phyloP scores from a whole-genome alignment of 2,797 vertebrate species.

The Malurus splendens region DNA sequence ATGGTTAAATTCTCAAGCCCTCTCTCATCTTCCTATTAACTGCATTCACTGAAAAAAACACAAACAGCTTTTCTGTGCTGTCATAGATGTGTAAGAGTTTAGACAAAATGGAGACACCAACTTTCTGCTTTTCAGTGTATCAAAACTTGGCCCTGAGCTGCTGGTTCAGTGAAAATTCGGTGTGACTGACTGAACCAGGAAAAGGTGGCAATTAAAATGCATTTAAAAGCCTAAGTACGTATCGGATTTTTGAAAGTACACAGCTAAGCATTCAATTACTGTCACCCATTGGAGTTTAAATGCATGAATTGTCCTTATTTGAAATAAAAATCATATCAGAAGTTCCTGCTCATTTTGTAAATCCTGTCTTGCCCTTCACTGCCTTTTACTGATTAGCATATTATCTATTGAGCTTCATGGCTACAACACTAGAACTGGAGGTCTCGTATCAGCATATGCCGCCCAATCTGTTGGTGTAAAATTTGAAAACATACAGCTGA shows the following conservation, averaged over 20 bases:
- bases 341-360: not conserved
- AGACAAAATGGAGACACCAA: not conserved
- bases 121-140: not conserved
- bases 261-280: not conserved
- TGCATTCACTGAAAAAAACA: not conserved
- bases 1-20: not conserved
- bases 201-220: not conserved
- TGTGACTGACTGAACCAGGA: not conserved
- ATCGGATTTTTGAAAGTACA: not conserved
- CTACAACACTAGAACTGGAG: not conserved
- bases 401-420: not conserved
- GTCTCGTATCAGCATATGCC: not conserved
- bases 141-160: not conserved
- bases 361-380: not conserved
- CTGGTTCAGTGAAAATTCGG: not conserved
- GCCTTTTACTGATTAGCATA: not conserved
- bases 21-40: not conserved
- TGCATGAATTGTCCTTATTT: not conserved
- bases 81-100: not conserved
- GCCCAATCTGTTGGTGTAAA: not conserved
- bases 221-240: not conserved
- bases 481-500: constrained; percentile 4
- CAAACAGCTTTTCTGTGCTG: not conserved
- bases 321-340: not conserved
- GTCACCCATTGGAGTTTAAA: not conserved